phyloP scores from a whole-genome alignment of 2,113 vertebrate species.

The Forbesichthys papilliferus region DNA sequence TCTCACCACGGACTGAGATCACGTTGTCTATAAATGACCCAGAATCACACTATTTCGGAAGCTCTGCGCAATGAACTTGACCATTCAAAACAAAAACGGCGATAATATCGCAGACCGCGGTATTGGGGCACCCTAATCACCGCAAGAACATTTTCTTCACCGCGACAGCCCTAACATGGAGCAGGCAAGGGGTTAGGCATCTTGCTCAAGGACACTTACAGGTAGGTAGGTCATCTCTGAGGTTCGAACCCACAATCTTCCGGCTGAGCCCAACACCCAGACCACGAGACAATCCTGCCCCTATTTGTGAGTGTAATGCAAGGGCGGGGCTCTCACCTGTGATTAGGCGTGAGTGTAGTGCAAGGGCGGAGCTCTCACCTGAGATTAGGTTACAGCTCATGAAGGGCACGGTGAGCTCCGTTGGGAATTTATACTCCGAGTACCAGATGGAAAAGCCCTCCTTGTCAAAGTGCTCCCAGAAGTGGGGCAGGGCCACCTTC shows the following conservation, averaged over 20 bases:
- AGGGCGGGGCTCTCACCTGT: conserved; percentile 73
- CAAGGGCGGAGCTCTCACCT: conserved; percentile 66
- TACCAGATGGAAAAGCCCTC: conserved; percentile 92
- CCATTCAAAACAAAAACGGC: too few relatives aligned
- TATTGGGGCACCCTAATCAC: too few relatives aligned
- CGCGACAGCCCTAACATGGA: too few relatives aligned
- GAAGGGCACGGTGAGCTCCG: conserved; percentile 86
- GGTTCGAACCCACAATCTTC: not conserved
- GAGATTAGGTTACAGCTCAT: conserved; percentile 98
- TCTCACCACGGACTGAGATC: too few relatives aligned
- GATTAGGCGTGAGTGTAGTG: conserved; percentile 75
- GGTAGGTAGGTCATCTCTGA: not conserved
- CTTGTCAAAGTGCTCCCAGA: conserved; percentile 88
- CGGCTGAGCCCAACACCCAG: not conserved
- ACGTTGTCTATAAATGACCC: too few relatives aligned
- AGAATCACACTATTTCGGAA: too few relatives aligned
- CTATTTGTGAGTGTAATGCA: not conserved
- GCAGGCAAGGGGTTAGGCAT: not conserved
- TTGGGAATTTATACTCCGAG: conserved; percentile 82
- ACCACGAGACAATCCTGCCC: not conserved
- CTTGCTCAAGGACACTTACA: too few relatives aligned
- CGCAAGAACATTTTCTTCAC: too few relatives aligned
- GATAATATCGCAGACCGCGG: too few relatives aligned
- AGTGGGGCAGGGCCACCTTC: conserved; percentile 85
- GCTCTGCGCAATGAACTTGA: too few relatives aligned